phyloP scores from a whole-genome alignment of 2,113 vertebrate genomes.

The Todiramphus chloris region DNA sequence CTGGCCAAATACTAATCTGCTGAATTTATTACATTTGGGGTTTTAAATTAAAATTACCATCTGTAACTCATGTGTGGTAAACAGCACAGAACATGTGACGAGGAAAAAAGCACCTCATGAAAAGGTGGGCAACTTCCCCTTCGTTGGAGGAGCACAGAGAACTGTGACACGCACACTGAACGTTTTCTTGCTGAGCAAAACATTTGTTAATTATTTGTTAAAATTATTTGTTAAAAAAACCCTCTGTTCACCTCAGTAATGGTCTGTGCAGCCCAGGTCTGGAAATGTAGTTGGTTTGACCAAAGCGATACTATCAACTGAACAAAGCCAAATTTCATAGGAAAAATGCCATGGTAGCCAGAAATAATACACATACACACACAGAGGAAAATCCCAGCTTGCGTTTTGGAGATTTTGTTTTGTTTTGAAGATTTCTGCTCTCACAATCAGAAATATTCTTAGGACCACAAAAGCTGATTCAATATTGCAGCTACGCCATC shows the following conservation, averaged over 20 bases:
- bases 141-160: not conserved
- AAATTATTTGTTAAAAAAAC: conserved; percentile 24
- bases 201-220: no score
- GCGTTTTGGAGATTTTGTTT: not conserved
- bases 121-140: not conserved
- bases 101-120: not conserved
- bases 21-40: conserved; percentile 73
- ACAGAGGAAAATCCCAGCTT: not conserved
- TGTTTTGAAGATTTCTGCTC: not conserved
- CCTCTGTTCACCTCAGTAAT: not conserved
- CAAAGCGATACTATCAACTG: conserved; percentile 18
- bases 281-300: conserved; percentile 60
- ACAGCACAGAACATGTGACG: conserved; percentile 44
- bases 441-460: not conserved
- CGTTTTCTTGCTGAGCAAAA: not conserved
- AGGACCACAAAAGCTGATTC: not conserved
- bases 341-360: conserved; percentile 44
- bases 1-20: conserved; percentile 66
- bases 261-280: conserved; percentile 11
- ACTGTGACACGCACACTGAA: not conserved
- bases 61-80: conserved; percentile 36
- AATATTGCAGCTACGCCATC: rapidly evolving
- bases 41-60: conserved; percentile 71
- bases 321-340: conserved; percentile 47
- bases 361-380: conserved; percentile 10